These are phyloP conservation scores for Prionailurus viverrinus DNA, from an alignment of 2,113 vertebrate genomes.

Conservation along the genomic window DNA sequence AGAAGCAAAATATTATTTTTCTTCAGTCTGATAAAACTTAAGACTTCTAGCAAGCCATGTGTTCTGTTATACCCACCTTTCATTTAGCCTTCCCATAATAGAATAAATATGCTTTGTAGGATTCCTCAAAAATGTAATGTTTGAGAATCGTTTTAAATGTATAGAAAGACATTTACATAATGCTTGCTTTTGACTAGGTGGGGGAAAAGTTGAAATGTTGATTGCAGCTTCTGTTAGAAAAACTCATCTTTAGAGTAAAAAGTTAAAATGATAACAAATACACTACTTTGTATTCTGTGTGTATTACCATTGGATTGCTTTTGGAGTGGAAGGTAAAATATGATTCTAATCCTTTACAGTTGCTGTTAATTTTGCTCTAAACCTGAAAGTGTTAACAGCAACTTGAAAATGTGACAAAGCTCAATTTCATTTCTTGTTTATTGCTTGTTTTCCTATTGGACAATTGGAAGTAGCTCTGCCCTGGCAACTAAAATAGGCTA, in stretches of 20 bases:
- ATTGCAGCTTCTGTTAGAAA: slow-evolving; percentile 51
- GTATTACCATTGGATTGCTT: slow-evolving; percentile 79
- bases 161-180: slow-evolving; percentile 54
- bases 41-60: background rate
- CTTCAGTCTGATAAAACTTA: background rate
- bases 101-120: slow-evolving; percentile 22
- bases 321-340: slow-evolving; percentile 80
- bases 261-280: slow-evolving; percentile 78
- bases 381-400: slow-evolving; percentile 94
- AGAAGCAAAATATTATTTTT: background rate
- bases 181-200: slow-evolving; percentile 52
- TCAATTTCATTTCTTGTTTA: slow-evolving; percentile 98
- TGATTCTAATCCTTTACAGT: slow-evolving; percentile 82
- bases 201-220: slow-evolving; percentile 30
- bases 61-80: background rate
- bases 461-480: slow-evolving; percentile 95
- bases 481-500: slow-evolving; percentile 97
- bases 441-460: slow-evolving; percentile 99
- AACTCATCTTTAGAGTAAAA: slow-evolving; percentile 7
- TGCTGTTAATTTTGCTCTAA: slow-evolving; percentile 85
- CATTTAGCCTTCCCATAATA: background rate
- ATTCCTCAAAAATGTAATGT: slow-evolving; percentile 32
- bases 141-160: slow-evolving; percentile 45
- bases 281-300: slow-evolving; percentile 68
- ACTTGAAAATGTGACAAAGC: slow-evolving; percentile 98